Base-by-base conservation (phyloP, 2,888 invertebrate genomes). In the Cataglyphis altisquamis region DNA sequence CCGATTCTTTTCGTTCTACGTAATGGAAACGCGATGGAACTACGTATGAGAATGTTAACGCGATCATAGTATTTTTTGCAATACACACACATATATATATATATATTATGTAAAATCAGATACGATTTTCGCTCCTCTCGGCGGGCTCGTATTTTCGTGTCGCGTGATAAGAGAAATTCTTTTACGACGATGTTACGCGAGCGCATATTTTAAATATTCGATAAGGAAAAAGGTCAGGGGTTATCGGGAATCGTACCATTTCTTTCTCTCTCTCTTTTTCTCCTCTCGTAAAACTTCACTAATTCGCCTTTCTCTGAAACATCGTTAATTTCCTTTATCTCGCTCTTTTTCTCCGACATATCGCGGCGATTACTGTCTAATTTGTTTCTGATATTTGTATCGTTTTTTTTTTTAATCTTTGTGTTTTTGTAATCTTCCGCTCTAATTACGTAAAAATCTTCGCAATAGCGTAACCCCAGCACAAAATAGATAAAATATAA, bases 181-280 rank as follows among this genome's bases (percentile, higher is more conserved):
- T 36, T 6, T 25, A 70, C n/a, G 70, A 60, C 55, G 21, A 41
- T 9, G 57, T 55, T 68, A 25, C 45, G n/a, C 62, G 52, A 60
- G n/a, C 39, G 48, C 52, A 63, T 64, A 62, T 66, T 67, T 48
- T 39, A 63, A 64, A 80, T 74, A 57, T 75, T 55, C 83, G 82
- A 86, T 88, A 87, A 87, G 83, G 36, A 45, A 83, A 85, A 86
- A 84, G 87, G 77, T 87, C 85, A 85, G 84, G 66, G 80, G 86
- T 81, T 85, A 89, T 88, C 87, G 88, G 77, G 83, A 21, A 86
- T 84, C 89, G 87, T 82, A 80, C 39, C 82, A 70, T 84, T 75
- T 55, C 45, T n/a, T 21, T 25, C 48, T 60, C 21, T 45, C 5
- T 52, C n/a, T 45, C n/a, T 72, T 52, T 48, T n/a, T 52, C 39